phyloP scores from a whole-genome alignment of 2,888 invertebrate genomes.

The Sarcophaga caerulescens region DNA sequence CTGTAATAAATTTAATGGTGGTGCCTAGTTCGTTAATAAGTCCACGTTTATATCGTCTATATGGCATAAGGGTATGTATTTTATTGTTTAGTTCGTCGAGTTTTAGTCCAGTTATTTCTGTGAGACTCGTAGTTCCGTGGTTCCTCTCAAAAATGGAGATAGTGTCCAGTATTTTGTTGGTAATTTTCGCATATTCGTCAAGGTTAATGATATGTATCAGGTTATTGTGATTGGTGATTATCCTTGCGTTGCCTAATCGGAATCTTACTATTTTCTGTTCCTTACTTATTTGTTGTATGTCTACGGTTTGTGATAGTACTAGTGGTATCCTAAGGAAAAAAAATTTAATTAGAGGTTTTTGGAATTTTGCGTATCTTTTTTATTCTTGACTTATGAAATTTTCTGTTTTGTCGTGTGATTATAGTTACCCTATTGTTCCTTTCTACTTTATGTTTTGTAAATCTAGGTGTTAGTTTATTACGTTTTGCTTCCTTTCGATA shows the following conservation, averaged over 20 bases:
- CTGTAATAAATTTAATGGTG: conserved; percentile 60
- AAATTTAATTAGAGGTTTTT: background rate
- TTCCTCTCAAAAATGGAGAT: background rate
- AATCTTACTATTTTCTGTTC: conserved; percentile 18
- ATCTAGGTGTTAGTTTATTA: background rate
- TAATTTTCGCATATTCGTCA: conserved; percentile 1
- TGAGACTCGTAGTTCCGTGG: conserved; percentile 12
- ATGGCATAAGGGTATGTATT: conserved; percentile 26
- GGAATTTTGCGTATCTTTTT: background rate
- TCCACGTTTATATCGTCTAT: conserved; percentile 36
- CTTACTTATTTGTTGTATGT: conserved; percentile 7
- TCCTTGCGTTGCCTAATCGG: conserved; percentile 14
- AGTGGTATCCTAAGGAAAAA: conserved; percentile 7
- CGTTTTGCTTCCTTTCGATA: background rate
- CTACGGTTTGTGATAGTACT: background rate
- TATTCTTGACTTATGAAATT: background rate
- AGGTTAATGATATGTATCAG: conserved; percentile 21
- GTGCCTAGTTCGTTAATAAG: conserved; percentile 56
- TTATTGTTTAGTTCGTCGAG: conserved; percentile 42
- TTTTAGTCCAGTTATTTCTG: conserved; percentile 32
- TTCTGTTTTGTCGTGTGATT: background rate
- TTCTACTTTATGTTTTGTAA: too few species aligned
- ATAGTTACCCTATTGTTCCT: too few species aligned
- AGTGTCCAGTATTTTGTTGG: background rate
- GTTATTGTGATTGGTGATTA: conserved; percentile 24